phyloP scores from a whole-genome alignment of 2,888 invertebrate species.

The Tetheella fluctuosa region DNA sequence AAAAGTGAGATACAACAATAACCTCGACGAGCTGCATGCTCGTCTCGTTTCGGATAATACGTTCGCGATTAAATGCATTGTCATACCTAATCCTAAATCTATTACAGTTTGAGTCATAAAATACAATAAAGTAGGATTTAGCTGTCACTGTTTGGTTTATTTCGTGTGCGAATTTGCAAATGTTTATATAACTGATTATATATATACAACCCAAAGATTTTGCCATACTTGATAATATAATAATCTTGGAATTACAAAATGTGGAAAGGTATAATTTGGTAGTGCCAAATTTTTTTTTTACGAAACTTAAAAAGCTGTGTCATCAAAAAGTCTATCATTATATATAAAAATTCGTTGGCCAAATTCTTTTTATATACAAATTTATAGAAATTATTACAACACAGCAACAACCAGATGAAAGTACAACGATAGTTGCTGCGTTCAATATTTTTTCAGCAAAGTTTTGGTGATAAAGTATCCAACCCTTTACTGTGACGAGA shows the following conservation, averaged over 20 bases:
- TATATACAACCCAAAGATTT: not conserved
- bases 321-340: not conserved
- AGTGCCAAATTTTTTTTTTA: not conserved
- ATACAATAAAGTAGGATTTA: slow-evolving; percentile 34
- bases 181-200: slow-evolving; percentile 14
- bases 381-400: not conserved
- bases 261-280: too few relatives aligned
- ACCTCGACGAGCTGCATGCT: slow-evolving; percentile 45
- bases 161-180: slow-evolving; percentile 18
- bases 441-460: not conserved
- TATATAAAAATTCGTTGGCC: too few relatives aligned
- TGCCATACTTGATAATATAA: too few relatives aligned
- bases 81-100: slow-evolving; percentile 52
- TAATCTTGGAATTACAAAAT: too few relatives aligned
- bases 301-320: not conserved
- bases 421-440: not conserved
- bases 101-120: slow-evolving; percentile 39
- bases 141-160: slow-evolving; percentile 21
- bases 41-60: slow-evolving; percentile 46
- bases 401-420: not conserved
- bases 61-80: slow-evolving; percentile 54
- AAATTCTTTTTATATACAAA: too few relatives aligned
- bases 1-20: slow-evolving; percentile 72
- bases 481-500: not conserved
- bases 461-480: not conserved